Base-by-base conservation (phyloP, 2,113 vertebrate genomes). In the Empidonax alnorum region DNA sequence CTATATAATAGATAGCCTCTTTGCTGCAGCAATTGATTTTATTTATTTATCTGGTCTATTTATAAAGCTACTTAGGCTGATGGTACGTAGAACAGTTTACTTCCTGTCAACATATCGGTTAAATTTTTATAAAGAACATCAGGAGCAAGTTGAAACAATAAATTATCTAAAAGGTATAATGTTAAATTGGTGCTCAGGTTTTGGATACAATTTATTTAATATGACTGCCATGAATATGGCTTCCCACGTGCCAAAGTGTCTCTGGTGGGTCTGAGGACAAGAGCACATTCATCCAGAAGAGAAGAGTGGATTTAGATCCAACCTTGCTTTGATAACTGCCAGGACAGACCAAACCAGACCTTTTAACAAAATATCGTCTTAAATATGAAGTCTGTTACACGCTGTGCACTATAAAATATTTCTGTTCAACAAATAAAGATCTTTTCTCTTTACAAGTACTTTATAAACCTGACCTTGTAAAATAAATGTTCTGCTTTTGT, bases 161-260 rank as follows among this genome's bases (percentile, higher is more conserved):
- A 91, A 97, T 92, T 95, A 93, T 92, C 83, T 67, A 93, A 37
- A 65, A 84, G 66, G 55, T 75, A 52, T 90, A 92, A 96, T 92
- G 84, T 89, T 80, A 90, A 92, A 94, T 47, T 74, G 52, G 24
- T 90, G 87, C 78, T 78, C 65, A 42, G 52, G 61, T 12, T 78
- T 90, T 62, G 65, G 55, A 59, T 75, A 39, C 50, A 49, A 63
- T 84, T 93, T 77, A 92, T 92, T 97, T 59, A 67, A 81, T 66
- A 39, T 58, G 55, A 87, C 59, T 84, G 42, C 42, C 42, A 78
- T 76, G 68, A 93, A 74, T 14, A 58, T 33, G 31, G 66, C 28
- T 89, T 50, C 65, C 67, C 30, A 81, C 23, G 58, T 46, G 46
- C 33, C 76, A 77, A 44, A 92, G 72, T 47, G 39, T 30, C 47